phyloP scores from a whole-genome alignment of 2,888 invertebrate species.

The Agrotis clavis region DNA sequence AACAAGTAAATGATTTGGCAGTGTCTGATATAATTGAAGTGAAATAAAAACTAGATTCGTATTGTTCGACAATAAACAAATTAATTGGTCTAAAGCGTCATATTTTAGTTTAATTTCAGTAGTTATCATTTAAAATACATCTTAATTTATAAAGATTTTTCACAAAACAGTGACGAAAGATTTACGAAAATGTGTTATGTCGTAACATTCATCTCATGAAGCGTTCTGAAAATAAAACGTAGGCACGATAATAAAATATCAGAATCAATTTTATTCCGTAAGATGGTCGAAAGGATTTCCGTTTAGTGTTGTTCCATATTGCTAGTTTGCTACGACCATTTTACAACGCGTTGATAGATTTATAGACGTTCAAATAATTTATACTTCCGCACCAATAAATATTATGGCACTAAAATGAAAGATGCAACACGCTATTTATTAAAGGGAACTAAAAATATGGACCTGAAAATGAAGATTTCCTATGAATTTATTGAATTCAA shows the following conservation, averaged over 20 bases:
- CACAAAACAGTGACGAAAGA: background rate
- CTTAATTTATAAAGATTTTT: background rate
- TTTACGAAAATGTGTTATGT: background rate
- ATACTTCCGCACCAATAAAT: constrained; percentile 40
- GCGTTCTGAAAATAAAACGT: constrained; percentile 16
- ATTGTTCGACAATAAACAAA: too few relatives aligned
- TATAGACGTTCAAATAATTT: constrained; percentile 52
- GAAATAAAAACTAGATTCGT: too few relatives aligned
- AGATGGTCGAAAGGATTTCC: constrained; percentile 37
- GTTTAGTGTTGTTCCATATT: constrained; percentile 31
- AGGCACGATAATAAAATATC: constrained; percentile 13
- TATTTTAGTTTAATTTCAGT: background rate
- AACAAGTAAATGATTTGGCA: background rate
- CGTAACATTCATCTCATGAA: background rate
- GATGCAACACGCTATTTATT: constrained; percentile 7
- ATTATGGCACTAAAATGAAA: constrained; percentile 36
- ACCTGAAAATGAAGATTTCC: background rate
- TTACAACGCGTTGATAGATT: constrained; percentile 52
- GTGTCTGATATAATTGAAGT: background rate
- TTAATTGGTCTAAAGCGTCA: background rate
- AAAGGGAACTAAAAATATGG: constrained; percentile 13
- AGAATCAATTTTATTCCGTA: constrained; percentile 21
- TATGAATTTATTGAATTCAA: background rate
- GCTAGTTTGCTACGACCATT: constrained; percentile 38
- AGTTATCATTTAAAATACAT: background rate